Percentiles rank a stretch among this genome's conserved stretches.
Conservation (phyloP, 2,797 vertebrate species). For the Hirundo rustica region DNA sequence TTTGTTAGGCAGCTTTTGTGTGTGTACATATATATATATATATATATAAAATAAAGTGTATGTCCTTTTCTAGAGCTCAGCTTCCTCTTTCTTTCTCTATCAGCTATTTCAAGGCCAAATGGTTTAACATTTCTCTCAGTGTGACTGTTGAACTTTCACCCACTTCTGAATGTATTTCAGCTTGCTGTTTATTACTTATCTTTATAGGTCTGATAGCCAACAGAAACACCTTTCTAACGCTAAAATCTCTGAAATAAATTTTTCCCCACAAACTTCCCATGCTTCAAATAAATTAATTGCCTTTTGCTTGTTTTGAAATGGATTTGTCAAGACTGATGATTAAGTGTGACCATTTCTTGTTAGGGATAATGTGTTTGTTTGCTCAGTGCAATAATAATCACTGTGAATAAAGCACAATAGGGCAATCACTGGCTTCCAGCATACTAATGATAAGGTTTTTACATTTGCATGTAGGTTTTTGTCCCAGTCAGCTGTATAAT, state of each 20-base stretch:
- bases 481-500: not conserved
- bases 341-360: not conserved
- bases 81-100: not conserved
- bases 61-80: not conserved
- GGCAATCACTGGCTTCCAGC: not conserved
- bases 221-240: not conserved
- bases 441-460: not conserved
- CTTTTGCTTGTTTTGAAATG: not conserved
- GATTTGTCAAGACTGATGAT: not conserved
- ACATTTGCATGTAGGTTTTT: not conserved
- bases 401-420: not conserved
- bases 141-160: constrained; percentile 56
- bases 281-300: not conserved
- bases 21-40: not conserved
- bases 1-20: not conserved
- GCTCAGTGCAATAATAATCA: not conserved
- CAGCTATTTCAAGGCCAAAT: not conserved
- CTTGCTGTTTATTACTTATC: not conserved
- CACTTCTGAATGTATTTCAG: constrained; percentile 41
- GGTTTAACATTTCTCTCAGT: constrained; percentile 29
- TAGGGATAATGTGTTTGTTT: not conserved
- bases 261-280: not conserved
- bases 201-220: not conserved
- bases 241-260: not conserved
- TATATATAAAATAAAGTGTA: not conserved